Evolutionary conservation across 1,140 invertebrate species (phyloP).

Genomic region (Drosophila lowei): DNA sequence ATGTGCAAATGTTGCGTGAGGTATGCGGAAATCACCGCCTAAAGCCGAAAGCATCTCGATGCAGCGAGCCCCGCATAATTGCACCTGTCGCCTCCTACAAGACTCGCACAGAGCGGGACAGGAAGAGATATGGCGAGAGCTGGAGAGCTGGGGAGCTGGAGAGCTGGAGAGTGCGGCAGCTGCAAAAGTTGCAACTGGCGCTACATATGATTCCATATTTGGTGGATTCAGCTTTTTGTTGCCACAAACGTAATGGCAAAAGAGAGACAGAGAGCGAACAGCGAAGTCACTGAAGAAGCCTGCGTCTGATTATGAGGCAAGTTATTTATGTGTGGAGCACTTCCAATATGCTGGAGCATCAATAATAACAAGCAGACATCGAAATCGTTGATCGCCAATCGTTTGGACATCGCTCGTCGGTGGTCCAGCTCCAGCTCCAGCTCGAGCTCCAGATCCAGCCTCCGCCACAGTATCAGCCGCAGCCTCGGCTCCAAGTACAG

Average conservation of each 20-base stretch:
- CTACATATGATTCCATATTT: constrained; percentile 67
- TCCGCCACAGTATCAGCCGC: not conserved
- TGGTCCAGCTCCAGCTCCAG: constrained; percentile 36
- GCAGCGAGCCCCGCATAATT: constrained; percentile 49
- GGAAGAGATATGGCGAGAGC: not conserved
- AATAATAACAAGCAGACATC: constrained; percentile 72
- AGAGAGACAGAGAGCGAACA: too few relatives aligned
- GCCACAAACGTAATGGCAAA: constrained; percentile 1
- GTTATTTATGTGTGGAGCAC: constrained; percentile 58
- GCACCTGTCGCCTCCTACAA: constrained; percentile 77
- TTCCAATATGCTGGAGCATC: constrained; percentile 46
- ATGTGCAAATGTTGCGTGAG: constrained; percentile 43
- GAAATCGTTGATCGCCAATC: constrained; percentile 41
- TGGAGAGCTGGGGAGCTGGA: too few relatives aligned
- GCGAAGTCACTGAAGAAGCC: not conserved
- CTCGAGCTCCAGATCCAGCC: not conserved
- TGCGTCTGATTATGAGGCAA: constrained; percentile 63
- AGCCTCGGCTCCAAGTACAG: not conserved
- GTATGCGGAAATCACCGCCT: constrained; percentile 70
- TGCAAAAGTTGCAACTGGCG: constrained; percentile 53
- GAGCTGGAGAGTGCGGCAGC: constrained; percentile 28
- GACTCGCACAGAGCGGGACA: not conserved
- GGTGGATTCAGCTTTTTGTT: constrained; percentile 33
- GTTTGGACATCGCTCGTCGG: constrained; percentile 50
- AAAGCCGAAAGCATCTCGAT: constrained; percentile 1